Base-by-base conservation (phyloP, 2,888 invertebrate species). In the Nomada hirtipes region DNA sequence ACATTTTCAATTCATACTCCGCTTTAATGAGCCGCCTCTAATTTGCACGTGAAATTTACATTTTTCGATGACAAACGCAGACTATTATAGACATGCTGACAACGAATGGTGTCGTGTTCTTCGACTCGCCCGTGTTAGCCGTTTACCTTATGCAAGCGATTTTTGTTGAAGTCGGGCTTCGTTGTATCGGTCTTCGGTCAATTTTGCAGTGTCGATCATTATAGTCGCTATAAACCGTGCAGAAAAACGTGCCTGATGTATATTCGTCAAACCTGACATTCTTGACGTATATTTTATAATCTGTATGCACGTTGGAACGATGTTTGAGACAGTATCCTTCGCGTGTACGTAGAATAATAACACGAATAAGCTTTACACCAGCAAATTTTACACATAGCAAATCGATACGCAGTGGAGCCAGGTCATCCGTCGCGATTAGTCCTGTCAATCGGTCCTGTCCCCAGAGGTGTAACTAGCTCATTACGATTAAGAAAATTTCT, bases 51-150 rank as follows among this genome's bases (percentile, higher is more conserved):
- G 15, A 15, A 15, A 47, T 47, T 47, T 47, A 47, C 13, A 47
- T 47, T 47, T 47, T 47, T 47, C 36, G 36, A 36, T 36, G 36
- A 36, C 36, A 36, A 36, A 4, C 47, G 47, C 53, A 70, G 57
- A 53, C 70, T 36, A 64, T 69, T 20, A 64, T 29, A 57, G 52
- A 70, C 69, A 26, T 84, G 83, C 83, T 84, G 83, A 84, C 83
- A 68, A 76, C 63, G 75, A 63, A 70, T 70, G 75, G 83, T 84
- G 72, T 84, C 79, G 69, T 47, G 75, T 83, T 83, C 67, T 42
- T 64, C 67, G 67, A 20, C 44, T 63, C 18, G 69, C 23, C 50
- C 53, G 63, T 50, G 65, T 60, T 47, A 44, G 50, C n/a, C 42
- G 67, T 59, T 57, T 36, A 50, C 53, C 76, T 82, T 76, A 72